Conservation (phyloP, 2,797 vertebrate species). For the Myiotriccus ornatus region DNA sequence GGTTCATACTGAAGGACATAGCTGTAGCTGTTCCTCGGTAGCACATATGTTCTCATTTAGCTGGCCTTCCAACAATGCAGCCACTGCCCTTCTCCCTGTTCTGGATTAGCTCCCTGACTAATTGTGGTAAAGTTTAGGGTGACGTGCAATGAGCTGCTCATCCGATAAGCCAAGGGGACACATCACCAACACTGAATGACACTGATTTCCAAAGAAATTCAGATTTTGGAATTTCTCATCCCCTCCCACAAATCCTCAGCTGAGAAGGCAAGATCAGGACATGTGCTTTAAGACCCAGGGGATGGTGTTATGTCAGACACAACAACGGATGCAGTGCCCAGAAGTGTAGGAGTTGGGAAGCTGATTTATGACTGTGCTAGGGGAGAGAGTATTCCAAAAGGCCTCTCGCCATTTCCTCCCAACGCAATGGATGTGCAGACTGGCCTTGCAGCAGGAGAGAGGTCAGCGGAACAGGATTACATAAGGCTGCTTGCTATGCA, state of each 20-base stretch:
- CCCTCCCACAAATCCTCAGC: neutral
- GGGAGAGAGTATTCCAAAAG: slow-evolving; percentile 15
- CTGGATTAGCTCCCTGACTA: slow-evolving; percentile 32
- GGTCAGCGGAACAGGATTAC: slow-evolving; percentile 60
- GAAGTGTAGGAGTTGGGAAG: slow-evolving; percentile 41
- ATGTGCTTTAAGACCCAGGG: neutral
- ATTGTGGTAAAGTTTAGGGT: slow-evolving; percentile 37
- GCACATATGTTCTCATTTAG: slow-evolving; percentile 56
- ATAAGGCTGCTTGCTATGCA: slow-evolving; percentile 51
- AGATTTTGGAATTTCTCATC: slow-evolving; percentile 30
- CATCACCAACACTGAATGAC: slow-evolving; percentile 7
- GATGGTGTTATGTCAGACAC: slow-evolving; percentile 20
- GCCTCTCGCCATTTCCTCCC: slow-evolving; percentile 43
- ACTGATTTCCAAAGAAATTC: neutral
- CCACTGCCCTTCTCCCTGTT: slow-evolving; percentile 34
- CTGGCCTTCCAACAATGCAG: slow-evolving; percentile 39
- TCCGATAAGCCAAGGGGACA: slow-evolving; percentile 2
- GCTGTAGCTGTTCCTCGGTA: neutral
- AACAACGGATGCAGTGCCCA: slow-evolving; percentile 37
- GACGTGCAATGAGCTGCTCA: neutral
- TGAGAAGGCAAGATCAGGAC: slow-evolving; percentile 31
- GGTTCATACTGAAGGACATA: neutral
- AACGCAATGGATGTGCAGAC: neutral
- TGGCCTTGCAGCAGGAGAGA: slow-evolving; percentile 11
- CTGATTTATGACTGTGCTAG: slow-evolving; percentile 14